A percentile compares a stretch with the other conserved stretches of the same genome.
These are phyloP conservation scores for Dissostichus mawsoni DNA, from an alignment of 2,113 vertebrate species.

Conservation along the genomic window DNA sequence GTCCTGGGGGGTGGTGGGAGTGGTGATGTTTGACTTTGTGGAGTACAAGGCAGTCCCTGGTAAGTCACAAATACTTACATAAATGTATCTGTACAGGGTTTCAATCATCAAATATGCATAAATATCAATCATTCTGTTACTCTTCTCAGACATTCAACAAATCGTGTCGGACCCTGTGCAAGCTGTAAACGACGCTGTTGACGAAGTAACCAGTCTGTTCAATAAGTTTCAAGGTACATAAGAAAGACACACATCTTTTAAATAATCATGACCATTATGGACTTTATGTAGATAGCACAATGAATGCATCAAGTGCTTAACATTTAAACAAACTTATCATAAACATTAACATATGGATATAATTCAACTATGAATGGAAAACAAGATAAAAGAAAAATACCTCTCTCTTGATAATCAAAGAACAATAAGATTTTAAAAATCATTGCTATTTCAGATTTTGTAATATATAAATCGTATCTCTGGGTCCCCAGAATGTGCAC, in stretches of 20 bases:
- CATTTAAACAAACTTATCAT: too few species aligned
- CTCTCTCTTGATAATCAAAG: too few species aligned
- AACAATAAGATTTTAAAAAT: too few species aligned
- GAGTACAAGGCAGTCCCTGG: conserved; percentile 92
- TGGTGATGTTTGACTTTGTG: conserved; percentile 97
- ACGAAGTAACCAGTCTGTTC: conserved; percentile 74
- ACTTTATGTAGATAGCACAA: too few species aligned
- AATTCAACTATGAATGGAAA: too few species aligned
- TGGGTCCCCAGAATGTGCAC: conserved; percentile 69
- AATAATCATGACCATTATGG: too few species aligned
- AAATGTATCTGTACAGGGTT: not conserved
- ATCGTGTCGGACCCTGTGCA: conserved; percentile 76
- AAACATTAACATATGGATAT: too few species aligned
- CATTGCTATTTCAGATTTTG: not conserved
- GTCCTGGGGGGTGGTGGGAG: conserved; percentile 92
- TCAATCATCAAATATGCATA: not conserved
- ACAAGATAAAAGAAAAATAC: too few species aligned
- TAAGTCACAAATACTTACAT: conserved; percentile 70
- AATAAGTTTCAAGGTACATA: conserved; percentile 78
- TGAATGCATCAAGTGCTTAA: too few species aligned
- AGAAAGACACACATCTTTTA: not conserved
- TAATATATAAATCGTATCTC: not conserved
- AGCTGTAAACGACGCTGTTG: conserved; percentile 76
- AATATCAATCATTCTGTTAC: not conserved
- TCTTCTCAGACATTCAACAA: conserved; percentile 76